phyloP scores from a whole-genome alignment of 2,797 vertebrate species.

The Tachyglossus aculeatus region DNA sequence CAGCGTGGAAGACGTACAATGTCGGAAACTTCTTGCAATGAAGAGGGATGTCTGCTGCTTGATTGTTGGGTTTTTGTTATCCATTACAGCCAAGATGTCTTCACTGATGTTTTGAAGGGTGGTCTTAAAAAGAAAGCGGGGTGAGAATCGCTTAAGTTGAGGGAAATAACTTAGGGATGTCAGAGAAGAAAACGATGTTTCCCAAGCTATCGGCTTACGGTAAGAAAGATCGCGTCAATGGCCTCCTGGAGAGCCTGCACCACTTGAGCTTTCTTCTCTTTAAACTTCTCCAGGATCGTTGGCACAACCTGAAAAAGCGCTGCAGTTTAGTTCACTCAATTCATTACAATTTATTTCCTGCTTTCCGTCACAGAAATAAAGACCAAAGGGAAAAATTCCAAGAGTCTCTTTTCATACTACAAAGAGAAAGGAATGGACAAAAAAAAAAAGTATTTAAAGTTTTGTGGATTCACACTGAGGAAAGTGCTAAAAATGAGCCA shows the following conservation, averaged over 20 bases:
- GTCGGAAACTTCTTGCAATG: slow-evolving; percentile 92
- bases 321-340: too few species aligned
- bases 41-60: slow-evolving; percentile 97
- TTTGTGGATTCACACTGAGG: too few species aligned
- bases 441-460: too few species aligned
- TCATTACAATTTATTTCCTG: too few species aligned
- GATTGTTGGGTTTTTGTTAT: slow-evolving; percentile 98
- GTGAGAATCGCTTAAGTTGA: slow-evolving; percentile 9
- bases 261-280: slow-evolving; percentile 97
- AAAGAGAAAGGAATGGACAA: too few species aligned
- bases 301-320: slow-evolving; percentile 85
- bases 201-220: slow-evolving; percentile 78
- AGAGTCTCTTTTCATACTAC: too few species aligned
- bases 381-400: too few species aligned
- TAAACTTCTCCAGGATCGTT: slow-evolving; percentile 97
- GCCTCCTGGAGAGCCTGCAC: slow-evolving; percentile 96
- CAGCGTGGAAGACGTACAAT: slow-evolving; percentile 88
- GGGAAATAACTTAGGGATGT: background rate
- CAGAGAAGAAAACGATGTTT: background rate
- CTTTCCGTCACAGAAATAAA: too few species aligned
- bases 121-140: slow-evolving; percentile 76
- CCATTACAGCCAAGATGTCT: slow-evolving; percentile 94
- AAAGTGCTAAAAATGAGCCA: background rate
- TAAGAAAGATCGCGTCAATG: slow-evolving; percentile 95
- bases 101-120: slow-evolving; percentile 93